Evolutionary conservation across 1,140 invertebrate species (phyloP).

Genomic region (Papilio aristodemus): DNA sequence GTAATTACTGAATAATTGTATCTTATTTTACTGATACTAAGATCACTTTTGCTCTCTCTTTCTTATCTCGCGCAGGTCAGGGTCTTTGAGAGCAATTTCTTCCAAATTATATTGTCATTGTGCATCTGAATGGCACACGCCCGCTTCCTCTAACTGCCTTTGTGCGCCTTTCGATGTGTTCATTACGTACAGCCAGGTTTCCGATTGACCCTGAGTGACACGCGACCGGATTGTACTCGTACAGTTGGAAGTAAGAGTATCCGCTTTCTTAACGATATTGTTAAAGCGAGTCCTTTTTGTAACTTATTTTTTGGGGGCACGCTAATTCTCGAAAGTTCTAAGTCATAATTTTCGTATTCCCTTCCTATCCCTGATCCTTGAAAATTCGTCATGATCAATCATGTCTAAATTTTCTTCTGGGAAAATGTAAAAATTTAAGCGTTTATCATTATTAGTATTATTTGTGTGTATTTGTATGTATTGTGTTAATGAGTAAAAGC

Average conservation of each 20-base stretch:
- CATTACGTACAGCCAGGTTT: background rate
- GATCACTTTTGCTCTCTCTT: background rate
- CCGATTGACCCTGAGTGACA: conserved; percentile 24
- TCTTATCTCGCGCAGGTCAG: background rate
- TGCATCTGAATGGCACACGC: background rate
- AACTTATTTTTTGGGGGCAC: too few relatives aligned
- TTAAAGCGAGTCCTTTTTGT: too few relatives aligned
- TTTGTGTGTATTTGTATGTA: too few relatives aligned
- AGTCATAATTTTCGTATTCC: too few relatives aligned
- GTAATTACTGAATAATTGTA: too few relatives aligned
- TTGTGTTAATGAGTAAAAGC: background rate
- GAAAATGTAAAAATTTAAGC: too few relatives aligned
- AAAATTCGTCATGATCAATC: too few relatives aligned
- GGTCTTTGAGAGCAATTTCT: conserved; percentile 21
- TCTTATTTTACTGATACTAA: too few relatives aligned
- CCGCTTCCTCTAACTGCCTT: conserved; percentile 8
- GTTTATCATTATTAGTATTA: too few relatives aligned
- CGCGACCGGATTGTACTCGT: background rate
- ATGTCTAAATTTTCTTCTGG: too few relatives aligned
- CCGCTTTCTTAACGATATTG: background rate
- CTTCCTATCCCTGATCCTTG: too few relatives aligned
- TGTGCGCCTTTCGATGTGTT: conserved; percentile 13
- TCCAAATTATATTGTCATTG: background rate
- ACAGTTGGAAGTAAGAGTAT: background rate
- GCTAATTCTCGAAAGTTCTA: too few relatives aligned